Percentiles rank a stretch among this genome's conserved stretches.
Evolutionary conservation across 2,797 vertebrate species (phyloP).

Genomic region (Acipenser oxyrinchus): DNA sequence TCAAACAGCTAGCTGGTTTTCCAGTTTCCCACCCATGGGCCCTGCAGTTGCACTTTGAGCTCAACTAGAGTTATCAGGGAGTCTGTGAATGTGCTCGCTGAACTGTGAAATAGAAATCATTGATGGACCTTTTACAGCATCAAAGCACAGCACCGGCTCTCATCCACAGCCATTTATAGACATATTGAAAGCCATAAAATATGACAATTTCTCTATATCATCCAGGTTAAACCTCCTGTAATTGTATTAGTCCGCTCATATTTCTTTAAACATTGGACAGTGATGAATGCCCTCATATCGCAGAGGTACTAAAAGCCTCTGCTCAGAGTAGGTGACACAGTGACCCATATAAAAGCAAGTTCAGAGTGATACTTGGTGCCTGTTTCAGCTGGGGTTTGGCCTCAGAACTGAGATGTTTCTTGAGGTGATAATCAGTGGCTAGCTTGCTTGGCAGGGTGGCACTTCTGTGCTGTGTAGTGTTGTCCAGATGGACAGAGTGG

Average conservation of each 20-base stretch:
- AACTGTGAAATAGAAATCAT: slow-evolving; percentile 60
- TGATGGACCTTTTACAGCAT: slow-evolving; percentile 35
- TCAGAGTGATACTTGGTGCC: not conserved
- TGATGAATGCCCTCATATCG: slow-evolving; percentile 49
- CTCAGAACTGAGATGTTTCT: not conserved
- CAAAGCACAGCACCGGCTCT: slow-evolving; percentile 34
- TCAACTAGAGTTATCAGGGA: slow-evolving; percentile 31
- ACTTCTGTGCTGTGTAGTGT: not conserved
- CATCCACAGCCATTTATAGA: slow-evolving; percentile 36
- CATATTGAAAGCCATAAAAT: slow-evolving; percentile 51
- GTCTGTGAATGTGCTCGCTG: slow-evolving; percentile 44
- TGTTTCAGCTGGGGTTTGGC: not conserved
- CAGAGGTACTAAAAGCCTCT: slow-evolving; percentile 33
- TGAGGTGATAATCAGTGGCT: not conserved
- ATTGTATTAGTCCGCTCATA: slow-evolving; percentile 47
- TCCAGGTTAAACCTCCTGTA: slow-evolving; percentile 44
- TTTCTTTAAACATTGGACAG: slow-evolving; percentile 39
- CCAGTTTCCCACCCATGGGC: not conserved
- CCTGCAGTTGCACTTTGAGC: not conserved
- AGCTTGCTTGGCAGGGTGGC: not conserved
- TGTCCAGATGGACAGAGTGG: not conserved
- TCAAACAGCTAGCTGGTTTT: not conserved
- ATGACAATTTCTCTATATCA: slow-evolving; percentile 47
- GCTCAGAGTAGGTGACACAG: slow-evolving; percentile 42
- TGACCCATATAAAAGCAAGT: slow-evolving; percentile 47